Evolutionary conservation across 2,113 vertebrate genomes (phyloP).

Genomic region (Ahaetulla prasina): DNA sequence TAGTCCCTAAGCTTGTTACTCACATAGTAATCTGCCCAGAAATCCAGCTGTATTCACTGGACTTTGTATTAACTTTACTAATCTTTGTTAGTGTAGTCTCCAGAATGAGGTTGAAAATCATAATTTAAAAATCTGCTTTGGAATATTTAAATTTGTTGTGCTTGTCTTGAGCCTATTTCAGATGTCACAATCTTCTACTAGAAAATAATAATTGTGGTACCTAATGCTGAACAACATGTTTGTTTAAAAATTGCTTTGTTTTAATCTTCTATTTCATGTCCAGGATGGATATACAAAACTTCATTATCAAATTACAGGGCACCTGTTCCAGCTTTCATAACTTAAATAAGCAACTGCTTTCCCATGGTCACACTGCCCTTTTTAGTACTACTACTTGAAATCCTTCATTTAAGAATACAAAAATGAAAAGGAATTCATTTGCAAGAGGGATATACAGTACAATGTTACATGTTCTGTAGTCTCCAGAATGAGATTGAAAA

Average conservation of each 20-base stretch:
- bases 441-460: not conserved
- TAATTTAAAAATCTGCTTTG: not conserved
- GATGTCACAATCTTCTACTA: not conserved
- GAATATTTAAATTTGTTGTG: not conserved
- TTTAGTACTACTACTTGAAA: not conserved
- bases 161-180: not conserved
- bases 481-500: not conserved
- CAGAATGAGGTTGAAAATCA: not conserved
- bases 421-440: not conserved
- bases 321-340: not conserved
- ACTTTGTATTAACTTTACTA: not conserved
- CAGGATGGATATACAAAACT: not conserved
- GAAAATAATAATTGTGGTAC: not conserved
- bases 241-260: not conserved
- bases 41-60: not conserved
- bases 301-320: not conserved
- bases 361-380: not conserved
- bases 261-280: not conserved
- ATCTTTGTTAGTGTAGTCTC: not conserved
- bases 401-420: not conserved
- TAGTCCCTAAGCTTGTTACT: not conserved
- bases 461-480: not conserved
- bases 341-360: not conserved
- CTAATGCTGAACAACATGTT: not conserved
- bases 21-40: not conserved